Percentiles rank a stretch among this genome's conserved stretches.
phyloP scores from a whole-genome alignment of 2,113 vertebrate species.

The Salvelinus fontinalis region DNA sequence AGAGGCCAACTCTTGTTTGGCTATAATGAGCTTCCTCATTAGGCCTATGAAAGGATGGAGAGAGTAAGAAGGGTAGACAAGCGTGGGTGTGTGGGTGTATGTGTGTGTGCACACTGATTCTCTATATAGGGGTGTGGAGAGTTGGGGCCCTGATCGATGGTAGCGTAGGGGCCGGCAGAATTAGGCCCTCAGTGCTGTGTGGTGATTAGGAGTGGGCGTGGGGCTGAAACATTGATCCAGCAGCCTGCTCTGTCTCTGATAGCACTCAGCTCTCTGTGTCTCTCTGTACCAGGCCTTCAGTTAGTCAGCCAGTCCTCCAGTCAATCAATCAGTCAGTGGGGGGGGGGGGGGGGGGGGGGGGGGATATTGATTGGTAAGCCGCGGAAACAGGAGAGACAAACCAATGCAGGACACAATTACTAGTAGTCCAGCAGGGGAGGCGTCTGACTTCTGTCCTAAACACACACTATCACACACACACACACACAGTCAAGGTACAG shows the following conservation, averaged over 20 bases:
- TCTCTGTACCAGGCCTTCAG: not conserved
- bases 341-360: not conserved
- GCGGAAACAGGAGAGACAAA: not conserved
- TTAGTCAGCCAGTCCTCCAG: not conserved
- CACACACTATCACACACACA: not conserved
- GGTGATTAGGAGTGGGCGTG: constrained; percentile 23
- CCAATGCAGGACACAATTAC: not conserved
- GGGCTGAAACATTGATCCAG: constrained; percentile 16
- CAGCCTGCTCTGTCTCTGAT: not conserved
- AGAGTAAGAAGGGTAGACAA: constrained; percentile 25
- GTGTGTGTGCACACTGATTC: not conserved
- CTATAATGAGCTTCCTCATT: constrained; percentile 72
- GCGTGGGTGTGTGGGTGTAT: constrained; percentile 14
- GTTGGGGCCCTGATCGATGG: not conserved
- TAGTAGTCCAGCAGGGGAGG: not conserved
- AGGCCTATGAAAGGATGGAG: constrained; percentile 35
- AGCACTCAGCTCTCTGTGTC: not conserved
- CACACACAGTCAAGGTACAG: not conserved
- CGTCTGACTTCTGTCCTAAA: not conserved
- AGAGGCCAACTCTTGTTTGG: constrained; percentile 55
- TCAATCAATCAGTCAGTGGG: constrained; percentile 23
- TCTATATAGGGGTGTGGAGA: not conserved
- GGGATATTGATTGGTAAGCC: not conserved
- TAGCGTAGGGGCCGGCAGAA: not conserved
- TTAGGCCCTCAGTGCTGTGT: constrained; percentile 6